Evolutionary conservation across 2,888 invertebrate genomes (phyloP).

Genomic region (Ophion ventricosus): DNA sequence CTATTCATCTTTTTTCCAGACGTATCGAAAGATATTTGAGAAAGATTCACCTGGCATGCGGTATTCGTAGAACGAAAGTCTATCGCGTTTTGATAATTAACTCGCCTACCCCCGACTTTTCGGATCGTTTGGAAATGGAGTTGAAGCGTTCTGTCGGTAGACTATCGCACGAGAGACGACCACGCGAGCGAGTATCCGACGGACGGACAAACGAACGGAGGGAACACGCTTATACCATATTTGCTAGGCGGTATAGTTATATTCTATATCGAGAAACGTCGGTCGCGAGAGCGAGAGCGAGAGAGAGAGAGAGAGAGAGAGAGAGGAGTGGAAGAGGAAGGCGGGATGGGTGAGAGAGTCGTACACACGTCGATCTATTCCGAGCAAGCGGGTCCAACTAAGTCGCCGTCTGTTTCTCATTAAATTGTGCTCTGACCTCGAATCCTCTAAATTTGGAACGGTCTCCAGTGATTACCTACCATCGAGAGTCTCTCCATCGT

Average conservation of each 20-base stretch:
- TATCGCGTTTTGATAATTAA: slow-evolving; percentile 64
- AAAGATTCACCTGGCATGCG: not conserved
- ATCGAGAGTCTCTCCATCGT: slow-evolving; percentile 63
- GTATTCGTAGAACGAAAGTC: not conserved
- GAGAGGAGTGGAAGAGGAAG: slow-evolving; percentile 34
- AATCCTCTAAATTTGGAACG: slow-evolving; percentile 82
- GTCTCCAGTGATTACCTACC: slow-evolving; percentile 78
- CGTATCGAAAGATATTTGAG: not conserved
- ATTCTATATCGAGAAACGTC: slow-evolving; percentile 45
- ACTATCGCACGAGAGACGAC: slow-evolving; percentile 35
- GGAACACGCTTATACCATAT: slow-evolving; percentile 48
- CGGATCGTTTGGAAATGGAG: slow-evolving; percentile 42
- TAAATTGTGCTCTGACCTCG: slow-evolving; percentile 82
- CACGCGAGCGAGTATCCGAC: slow-evolving; percentile 50
- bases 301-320: slow-evolving; percentile 45
- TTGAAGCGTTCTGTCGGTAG: slow-evolving; percentile 24
- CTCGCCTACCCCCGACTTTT: slow-evolving; percentile 53
- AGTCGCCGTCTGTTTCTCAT: slow-evolving; percentile 83
- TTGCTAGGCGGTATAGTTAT: slow-evolving; percentile 23
- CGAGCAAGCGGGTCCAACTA: slow-evolving; percentile 78
- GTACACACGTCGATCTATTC: slow-evolving; percentile 80
- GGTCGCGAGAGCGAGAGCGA: slow-evolving; percentile 44
- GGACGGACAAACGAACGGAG: slow-evolving; percentile 55
- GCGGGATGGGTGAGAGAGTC: slow-evolving; percentile 39
- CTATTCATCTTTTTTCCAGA: not conserved